Conservation (phyloP, 2,113 vertebrate genomes). For the Fulmarus glacialis region DNA sequence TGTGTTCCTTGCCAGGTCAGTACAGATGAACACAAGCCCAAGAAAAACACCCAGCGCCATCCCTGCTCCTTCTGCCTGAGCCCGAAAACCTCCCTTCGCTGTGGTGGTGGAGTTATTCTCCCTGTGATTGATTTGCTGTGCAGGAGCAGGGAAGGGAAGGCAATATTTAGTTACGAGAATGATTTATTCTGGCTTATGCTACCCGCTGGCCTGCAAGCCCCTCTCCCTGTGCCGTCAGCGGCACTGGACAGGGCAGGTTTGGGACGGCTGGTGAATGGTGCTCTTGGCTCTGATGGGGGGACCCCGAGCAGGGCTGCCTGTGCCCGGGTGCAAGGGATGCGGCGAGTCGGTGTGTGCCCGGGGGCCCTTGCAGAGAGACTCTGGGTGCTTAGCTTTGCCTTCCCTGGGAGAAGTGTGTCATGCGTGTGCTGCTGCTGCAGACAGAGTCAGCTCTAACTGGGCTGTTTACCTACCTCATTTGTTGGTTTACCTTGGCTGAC, state of each 20-base stretch:
- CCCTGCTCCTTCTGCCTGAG: not conserved
- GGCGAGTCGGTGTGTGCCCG: too few species aligned
- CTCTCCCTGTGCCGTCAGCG: not conserved
- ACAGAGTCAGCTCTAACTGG: not conserved
- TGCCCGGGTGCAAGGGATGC: not conserved
- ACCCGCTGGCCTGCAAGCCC: not conserved
- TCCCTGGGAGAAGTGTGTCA: not conserved
- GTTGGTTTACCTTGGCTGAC: not conserved
- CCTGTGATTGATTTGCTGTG: not conserved
- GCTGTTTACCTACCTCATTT: not conserved
- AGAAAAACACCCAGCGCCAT: not conserved
- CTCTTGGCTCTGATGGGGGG: not conserved
- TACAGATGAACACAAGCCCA: not conserved
- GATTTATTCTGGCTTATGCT: not conserved
- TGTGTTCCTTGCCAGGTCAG: not conserved
- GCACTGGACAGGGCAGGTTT: not conserved
- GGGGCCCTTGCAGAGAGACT: too few species aligned
- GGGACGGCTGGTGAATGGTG: not conserved
- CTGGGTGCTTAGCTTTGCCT: not conserved
- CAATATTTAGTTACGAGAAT: not conserved
- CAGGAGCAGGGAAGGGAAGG: not conserved
- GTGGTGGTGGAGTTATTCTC: not conserved
- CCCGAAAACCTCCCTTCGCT: not conserved
- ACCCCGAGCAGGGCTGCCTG: too few species aligned
- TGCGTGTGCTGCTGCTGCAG: rapidly evolving